Percentiles rank a stretch among this genome's conserved stretches.
Evolutionary conservation across 2,113 vertebrate species (phyloP).

Genomic region (Nematolebias whitei): DNA sequence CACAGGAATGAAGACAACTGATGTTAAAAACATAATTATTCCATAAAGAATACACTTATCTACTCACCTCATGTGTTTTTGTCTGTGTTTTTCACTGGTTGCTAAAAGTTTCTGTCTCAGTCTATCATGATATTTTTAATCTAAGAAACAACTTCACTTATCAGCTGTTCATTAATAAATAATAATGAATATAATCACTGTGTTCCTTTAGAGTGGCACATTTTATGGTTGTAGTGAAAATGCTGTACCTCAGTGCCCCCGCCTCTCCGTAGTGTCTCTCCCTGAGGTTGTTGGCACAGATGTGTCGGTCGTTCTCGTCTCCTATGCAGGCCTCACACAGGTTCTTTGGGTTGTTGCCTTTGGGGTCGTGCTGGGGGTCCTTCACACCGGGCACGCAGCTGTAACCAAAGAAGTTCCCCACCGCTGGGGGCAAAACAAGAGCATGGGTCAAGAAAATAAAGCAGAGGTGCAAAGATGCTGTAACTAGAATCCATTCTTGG

Average conservation of each 20-base stretch:
- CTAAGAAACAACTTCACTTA: no score
- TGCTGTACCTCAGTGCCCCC: constrained; percentile 79
- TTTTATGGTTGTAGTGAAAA: constrained; percentile 1
- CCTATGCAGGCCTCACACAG: constrained; percentile 84
- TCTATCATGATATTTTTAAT: not conserved
- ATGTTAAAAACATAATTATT: not conserved
- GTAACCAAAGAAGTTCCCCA: constrained; percentile 84
- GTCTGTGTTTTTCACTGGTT: not conserved
- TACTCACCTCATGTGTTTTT: not conserved
- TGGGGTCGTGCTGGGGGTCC: constrained; percentile 79
- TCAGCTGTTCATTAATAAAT: no score
- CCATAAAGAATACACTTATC: no score
- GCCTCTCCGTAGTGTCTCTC: constrained; percentile 82
- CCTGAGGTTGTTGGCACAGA: constrained; percentile 78
- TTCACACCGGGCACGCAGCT: constrained; percentile 82
- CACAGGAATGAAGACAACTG: not conserved
- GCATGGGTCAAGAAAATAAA: not conserved
- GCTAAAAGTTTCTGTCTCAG: not conserved
- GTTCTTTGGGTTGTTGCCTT: constrained; percentile 83
- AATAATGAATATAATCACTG: not conserved
- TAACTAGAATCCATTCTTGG: no score
- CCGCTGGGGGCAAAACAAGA: constrained; percentile 53
- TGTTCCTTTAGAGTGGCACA: not conserved
- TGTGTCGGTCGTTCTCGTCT: constrained; percentile 82
- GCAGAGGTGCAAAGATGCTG: not conserved